A percentile compares a stretch with the other conserved stretches of the same genome.
Evolutionary conservation across 1,140 invertebrate species (phyloP).

Genomic region (Aphaenogaster rudis): DNA sequence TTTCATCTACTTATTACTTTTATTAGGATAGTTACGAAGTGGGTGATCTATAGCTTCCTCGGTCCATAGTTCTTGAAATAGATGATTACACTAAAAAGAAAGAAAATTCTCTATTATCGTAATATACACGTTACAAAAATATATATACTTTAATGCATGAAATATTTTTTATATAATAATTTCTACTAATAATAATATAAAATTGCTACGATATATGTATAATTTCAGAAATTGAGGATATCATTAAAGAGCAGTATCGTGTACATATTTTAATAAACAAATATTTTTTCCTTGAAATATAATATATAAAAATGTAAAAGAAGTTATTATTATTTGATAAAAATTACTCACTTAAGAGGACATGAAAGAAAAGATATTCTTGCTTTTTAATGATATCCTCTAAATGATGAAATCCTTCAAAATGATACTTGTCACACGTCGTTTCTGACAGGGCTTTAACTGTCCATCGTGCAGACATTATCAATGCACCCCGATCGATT

Average conservation of each 20-base stretch:
- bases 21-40: background rate
- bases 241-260: too few species aligned
- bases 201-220: too few species aligned
- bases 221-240: too few species aligned
- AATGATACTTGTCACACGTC: background rate
- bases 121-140: background rate
- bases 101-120: background rate
- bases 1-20: slow-evolving; percentile 1
- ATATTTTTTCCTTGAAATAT: background rate
- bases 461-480: slow-evolving; percentile 31
- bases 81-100: background rate
- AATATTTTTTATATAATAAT: background rate
- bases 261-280: background rate
- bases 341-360: background rate
- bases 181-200: background rate
- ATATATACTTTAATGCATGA: background rate
- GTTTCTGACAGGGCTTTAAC: slow-evolving; percentile 5
- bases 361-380: background rate
- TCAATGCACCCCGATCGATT: slow-evolving; percentile 57
- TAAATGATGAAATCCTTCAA: background rate
- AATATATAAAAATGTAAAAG: background rate
- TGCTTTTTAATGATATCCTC: background rate
- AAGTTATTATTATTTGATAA: background rate
- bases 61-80: background rate
- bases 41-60: background rate